Percentiles rank a stretch among this genome's conserved stretches.
Evolutionary conservation across 2,797 vertebrate species (phyloP).

Genomic region (Cheirogaleus major): DNA sequence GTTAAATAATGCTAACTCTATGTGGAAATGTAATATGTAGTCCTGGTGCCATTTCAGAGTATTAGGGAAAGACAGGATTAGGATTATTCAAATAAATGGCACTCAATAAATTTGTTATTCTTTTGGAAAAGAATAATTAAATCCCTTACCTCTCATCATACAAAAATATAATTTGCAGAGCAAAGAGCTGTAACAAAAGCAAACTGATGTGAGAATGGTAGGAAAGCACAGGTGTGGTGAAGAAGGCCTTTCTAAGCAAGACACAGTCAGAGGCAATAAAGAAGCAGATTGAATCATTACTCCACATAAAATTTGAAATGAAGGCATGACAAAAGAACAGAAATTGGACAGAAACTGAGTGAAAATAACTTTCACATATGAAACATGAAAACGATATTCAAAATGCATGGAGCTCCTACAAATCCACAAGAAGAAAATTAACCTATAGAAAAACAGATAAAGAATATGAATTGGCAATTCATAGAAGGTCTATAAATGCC

Average conservation of each 20-base stretch:
- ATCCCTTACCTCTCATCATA: neutral
- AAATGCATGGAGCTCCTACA: neutral
- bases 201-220: neutral
- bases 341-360: neutral
- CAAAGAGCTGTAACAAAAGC: neutral
- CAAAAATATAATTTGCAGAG: neutral
- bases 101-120: neutral
- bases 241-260: neutral
- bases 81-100: neutral
- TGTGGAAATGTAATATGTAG: neutral
- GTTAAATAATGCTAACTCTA: neutral
- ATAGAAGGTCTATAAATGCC: neutral
- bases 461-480: neutral
- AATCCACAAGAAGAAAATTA: neutral
- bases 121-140: neutral
- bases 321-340: neutral
- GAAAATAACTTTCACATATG: neutral
- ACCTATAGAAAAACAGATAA: neutral
- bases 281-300: neutral
- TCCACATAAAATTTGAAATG: neutral
- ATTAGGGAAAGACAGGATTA: neutral
- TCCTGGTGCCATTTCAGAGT: neutral
- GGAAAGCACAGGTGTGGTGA: neutral
- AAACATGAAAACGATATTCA: neutral
- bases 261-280: neutral